These are phyloP conservation scores for Sturmia bella DNA, from an alignment of 2,888 invertebrate species.

Conservation along the genomic window DNA sequence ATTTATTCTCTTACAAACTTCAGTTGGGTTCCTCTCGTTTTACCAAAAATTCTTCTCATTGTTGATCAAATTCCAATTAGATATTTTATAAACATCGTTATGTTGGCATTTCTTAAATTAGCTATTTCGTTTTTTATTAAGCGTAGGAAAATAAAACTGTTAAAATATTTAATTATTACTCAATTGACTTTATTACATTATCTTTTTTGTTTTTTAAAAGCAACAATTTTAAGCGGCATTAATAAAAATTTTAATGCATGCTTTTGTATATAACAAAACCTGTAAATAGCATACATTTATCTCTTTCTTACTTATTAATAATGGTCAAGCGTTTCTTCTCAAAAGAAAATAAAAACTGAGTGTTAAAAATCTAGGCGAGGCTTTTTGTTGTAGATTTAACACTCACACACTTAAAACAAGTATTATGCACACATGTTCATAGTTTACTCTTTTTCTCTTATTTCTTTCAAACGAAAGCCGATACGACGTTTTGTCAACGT, in stretches of 20 bases:
- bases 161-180: not conserved
- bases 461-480: slow-evolving; percentile 46
- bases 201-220: not conserved
- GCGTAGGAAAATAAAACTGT: not conserved
- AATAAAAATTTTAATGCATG: slow-evolving; percentile 51
- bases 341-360: slow-evolving; percentile 30
- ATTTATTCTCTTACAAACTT: not conserved
- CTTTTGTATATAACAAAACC: slow-evolving; percentile 30
- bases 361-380: slow-evolving; percentile 68
- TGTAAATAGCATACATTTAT: slow-evolving; percentile 33
- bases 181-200: not conserved
- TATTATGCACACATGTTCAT: slow-evolving; percentile 8
- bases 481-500: slow-evolving; percentile 70
- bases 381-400: slow-evolving; percentile 63
- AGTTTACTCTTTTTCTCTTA: slow-evolving; percentile 60
- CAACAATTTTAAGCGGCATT: slow-evolving; percentile 60
- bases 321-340: slow-evolving; percentile 12
- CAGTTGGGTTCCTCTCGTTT: slow-evolving; percentile 27
- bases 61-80: slow-evolving; percentile 26
- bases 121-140: too few relatives aligned
- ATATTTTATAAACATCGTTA: not conserved
- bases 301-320: slow-evolving; percentile 41
- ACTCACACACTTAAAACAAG: slow-evolving; percentile 23
- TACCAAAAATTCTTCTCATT: not conserved
- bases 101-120: not conserved